A percentile compares a stretch with the other conserved stretches of the same genome.
These are phyloP conservation scores for Drosophila mercatorum DNA, from an alignment of 2,888 invertebrate species.

Conservation along the genomic window DNA sequence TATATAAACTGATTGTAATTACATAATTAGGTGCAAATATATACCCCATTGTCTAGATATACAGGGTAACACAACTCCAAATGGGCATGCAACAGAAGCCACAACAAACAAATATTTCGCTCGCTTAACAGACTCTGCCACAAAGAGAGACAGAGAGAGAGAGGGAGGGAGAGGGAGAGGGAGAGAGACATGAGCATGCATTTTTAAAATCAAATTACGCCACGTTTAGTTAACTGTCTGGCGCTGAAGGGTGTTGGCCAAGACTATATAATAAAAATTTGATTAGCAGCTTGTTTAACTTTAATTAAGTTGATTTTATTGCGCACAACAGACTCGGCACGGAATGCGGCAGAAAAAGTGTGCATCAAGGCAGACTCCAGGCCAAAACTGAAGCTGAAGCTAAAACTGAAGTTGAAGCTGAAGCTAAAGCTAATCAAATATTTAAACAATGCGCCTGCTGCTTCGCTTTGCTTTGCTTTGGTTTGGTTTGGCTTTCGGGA, in stretches of 20 bases:
- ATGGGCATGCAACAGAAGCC: constrained; percentile 1
- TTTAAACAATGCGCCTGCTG: constrained; percentile 53
- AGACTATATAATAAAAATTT: constrained; percentile 71
- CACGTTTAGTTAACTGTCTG: constrained; percentile 66
- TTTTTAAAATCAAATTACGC: constrained; percentile 77
- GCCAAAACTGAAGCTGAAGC: not conserved
- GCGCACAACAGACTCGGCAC: constrained; percentile 34
- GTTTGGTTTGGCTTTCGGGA: constrained; percentile 29
- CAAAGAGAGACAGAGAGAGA: constrained; percentile 5
- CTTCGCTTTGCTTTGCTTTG: not conserved
- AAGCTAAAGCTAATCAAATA: constrained; percentile 63
- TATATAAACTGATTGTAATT: no score
- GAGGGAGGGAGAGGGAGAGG: not conserved
- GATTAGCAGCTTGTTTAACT: constrained; percentile 80
- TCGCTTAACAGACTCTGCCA: constrained; percentile 22
- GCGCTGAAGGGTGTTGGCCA: constrained; percentile 21
- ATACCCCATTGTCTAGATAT: not conserved
- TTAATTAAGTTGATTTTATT: constrained; percentile 76
- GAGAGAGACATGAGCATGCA: constrained; percentile 41
- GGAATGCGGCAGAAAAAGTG: not conserved
- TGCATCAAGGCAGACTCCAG: constrained; percentile 2
- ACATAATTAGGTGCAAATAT: no score
- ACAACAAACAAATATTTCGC: constrained; percentile 24
- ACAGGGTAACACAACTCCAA: not conserved
- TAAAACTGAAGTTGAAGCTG: constrained; percentile 1